These are phyloP conservation scores for Dendrolimus punctatus DNA, from an alignment of 1,140 invertebrate genomes.

Conservation along the genomic window DNA sequence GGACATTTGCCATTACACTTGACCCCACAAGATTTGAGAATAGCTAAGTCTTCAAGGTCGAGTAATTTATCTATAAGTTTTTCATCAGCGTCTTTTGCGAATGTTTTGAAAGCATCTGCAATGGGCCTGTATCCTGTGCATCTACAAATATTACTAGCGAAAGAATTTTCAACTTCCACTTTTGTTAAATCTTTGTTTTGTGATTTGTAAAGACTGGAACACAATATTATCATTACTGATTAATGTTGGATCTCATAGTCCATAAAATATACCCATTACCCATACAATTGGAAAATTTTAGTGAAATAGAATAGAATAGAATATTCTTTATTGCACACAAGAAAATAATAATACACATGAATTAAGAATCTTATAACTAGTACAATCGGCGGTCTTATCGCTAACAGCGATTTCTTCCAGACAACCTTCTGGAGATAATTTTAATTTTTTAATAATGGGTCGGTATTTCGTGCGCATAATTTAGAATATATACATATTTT, in stretches of 20 bases:
- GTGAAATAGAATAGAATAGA: no score
- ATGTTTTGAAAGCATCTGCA: slow-evolving; percentile 85
- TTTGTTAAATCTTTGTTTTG: slow-evolving; percentile 70
- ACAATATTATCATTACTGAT: background rate
- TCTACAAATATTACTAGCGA: slow-evolving; percentile 87
- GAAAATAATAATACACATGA: no score
- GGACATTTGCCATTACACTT: slow-evolving; percentile 24
- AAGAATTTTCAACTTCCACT: slow-evolving; percentile 81
- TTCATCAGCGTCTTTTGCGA: slow-evolving; percentile 74
- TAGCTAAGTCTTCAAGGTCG: slow-evolving; percentile 74
- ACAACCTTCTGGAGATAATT: no score
- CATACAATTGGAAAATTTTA: no score
- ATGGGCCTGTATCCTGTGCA: slow-evolving; percentile 92
- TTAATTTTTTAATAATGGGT: no score
- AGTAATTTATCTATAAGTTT: slow-evolving; percentile 59
- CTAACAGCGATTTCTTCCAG: no score
- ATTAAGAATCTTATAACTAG: no score
- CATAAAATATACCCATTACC: no score
- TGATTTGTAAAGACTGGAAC: slow-evolving; percentile 36
- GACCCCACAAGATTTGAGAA: slow-evolving; percentile 28
- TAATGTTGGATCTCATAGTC: background rate
- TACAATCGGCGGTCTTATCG: no score
- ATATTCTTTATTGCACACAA: no score
- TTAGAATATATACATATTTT: no score
- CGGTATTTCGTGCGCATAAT: no score